These are phyloP conservation scores for Scomber colias DNA, from an alignment of 2,113 vertebrate species.

Conservation along the genomic window DNA sequence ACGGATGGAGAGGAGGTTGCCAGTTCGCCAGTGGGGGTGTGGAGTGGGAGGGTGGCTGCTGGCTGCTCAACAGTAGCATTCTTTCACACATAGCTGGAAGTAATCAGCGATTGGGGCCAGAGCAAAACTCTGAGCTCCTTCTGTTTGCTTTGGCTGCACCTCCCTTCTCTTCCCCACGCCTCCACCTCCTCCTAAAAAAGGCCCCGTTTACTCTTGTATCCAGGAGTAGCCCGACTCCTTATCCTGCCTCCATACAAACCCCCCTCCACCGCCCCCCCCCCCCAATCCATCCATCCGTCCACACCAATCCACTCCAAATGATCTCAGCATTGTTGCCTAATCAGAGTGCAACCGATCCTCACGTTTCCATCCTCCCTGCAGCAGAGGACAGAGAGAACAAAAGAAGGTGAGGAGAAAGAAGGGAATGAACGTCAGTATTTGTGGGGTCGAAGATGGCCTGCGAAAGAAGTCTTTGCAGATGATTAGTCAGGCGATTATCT, in stretches of 20 bases:
- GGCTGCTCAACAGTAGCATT: constrained; percentile 70
- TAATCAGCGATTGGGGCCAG: constrained; percentile 58
- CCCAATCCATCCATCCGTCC: constrained; percentile 4
- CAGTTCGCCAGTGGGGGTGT: constrained; percentile 35
- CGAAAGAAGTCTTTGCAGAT: constrained; percentile 1
- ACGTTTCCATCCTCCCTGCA: constrained; percentile 23
- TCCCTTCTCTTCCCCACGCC: constrained; percentile 4
- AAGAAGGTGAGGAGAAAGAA: constrained; percentile 10
- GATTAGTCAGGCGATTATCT: constrained; percentile 22
- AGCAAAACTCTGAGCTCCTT: constrained; percentile 44
- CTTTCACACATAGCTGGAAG: constrained; percentile 70
- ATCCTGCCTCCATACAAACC: constrained; percentile 1
- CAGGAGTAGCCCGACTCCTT: not conserved
- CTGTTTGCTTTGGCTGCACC: constrained; percentile 66
- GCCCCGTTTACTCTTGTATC: constrained; percentile 4
- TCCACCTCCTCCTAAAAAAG: constrained; percentile 23
- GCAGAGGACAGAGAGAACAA: constrained; percentile 6
- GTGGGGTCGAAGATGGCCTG: not conserved
- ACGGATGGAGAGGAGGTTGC: constrained; percentile 23
- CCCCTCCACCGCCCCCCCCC: not conserved
- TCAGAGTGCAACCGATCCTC: constrained; percentile 31
- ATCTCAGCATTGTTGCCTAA: constrained; percentile 50
- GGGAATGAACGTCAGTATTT: not conserved
- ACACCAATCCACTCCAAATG: constrained; percentile 24
- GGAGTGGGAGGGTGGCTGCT: constrained; percentile 33